Percentiles rank a stretch among this genome's conserved stretches.
Conservation (phyloP, 2,797 vertebrate species). For the Sebastes kiyomatsui region DNA sequence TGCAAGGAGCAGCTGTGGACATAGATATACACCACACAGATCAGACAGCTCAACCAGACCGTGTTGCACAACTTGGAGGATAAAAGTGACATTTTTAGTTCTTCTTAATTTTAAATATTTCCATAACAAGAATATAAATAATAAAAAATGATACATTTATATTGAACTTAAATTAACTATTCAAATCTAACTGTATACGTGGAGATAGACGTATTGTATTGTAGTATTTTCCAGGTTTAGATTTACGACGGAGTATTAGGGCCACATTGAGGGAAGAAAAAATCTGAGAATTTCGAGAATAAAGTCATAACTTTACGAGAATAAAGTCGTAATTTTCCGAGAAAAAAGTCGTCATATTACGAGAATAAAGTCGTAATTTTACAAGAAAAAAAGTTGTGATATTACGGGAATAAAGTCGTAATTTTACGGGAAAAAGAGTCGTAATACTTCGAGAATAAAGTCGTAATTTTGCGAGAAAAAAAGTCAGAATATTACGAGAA, state of each 20-base stretch:
- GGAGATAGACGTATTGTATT: too few species aligned
- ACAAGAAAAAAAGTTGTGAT: accelerated
- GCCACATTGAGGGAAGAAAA: too few species aligned
- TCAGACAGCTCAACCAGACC: background rate
- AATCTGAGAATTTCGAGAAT: too few species aligned
- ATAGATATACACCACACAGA: conserved; percentile 19
- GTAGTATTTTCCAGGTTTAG: background rate
- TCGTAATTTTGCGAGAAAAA: too few species aligned
- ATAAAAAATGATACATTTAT: background rate
- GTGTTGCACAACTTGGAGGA: background rate
- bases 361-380: too few species aligned
- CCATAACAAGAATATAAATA: background rate
- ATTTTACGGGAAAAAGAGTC: too few species aligned
- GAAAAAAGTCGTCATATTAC: too few species aligned
- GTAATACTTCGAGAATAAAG: accelerated
- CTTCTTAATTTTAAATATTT: background rate
- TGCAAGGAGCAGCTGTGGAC: background rate
- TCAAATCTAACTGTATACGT: background rate
- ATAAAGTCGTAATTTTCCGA: too few species aligned
- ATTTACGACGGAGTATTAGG: too few species aligned
- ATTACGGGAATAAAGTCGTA: accelerated
- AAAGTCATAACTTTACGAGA: too few species aligned
- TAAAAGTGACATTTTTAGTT: background rate
- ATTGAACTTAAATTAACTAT: background rate
- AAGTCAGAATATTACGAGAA: accelerated